Percentiles rank a stretch among this genome's conserved stretches.
These are phyloP conservation scores for Phortica variegata DNA, from an alignment of 1,140 invertebrate genomes.

Conservation along the genomic window DNA sequence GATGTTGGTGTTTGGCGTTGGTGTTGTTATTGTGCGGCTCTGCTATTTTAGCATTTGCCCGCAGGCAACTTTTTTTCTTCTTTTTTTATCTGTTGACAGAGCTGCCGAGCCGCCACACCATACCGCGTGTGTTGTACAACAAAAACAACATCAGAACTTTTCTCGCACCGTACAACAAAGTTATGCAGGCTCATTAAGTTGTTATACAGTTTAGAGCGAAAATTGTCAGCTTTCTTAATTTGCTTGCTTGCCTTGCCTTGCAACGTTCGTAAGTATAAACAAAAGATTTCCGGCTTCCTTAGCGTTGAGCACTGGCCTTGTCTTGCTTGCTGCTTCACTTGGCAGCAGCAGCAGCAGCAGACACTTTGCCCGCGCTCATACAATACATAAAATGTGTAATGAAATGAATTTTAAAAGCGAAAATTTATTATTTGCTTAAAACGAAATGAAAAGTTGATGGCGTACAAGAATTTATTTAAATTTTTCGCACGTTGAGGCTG, in stretches of 20 bases:
- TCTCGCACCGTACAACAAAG: conserved; percentile 21
- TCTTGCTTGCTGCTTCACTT: background rate
- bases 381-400: conserved; percentile 41
- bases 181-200: conserved; percentile 55
- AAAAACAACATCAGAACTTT: no score
- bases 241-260: conserved; percentile 11
- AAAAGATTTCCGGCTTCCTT: conserved; percentile 41
- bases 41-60: no score
- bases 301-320: conserved; percentile 14
- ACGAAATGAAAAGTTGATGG: conserved; percentile 43
- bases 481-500: background rate
- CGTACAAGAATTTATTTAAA: background rate
- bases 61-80: no score
- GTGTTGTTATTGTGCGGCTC: no score
- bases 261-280: conserved; percentile 32
- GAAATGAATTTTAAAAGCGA: conserved; percentile 46
- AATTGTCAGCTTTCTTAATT: conserved; percentile 54
- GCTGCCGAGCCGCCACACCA: no score
- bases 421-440: conserved; percentile 46
- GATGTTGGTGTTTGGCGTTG: no score
- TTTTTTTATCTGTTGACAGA: conserved; percentile 17
- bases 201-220: conserved; percentile 54
- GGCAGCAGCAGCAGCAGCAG: background rate
- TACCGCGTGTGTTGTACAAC: no score
- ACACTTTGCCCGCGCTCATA: conserved; percentile 24